Evolutionary conservation across 2,797 vertebrate genomes (phyloP).

Genomic region (Micrastur ruficollis): DNA sequence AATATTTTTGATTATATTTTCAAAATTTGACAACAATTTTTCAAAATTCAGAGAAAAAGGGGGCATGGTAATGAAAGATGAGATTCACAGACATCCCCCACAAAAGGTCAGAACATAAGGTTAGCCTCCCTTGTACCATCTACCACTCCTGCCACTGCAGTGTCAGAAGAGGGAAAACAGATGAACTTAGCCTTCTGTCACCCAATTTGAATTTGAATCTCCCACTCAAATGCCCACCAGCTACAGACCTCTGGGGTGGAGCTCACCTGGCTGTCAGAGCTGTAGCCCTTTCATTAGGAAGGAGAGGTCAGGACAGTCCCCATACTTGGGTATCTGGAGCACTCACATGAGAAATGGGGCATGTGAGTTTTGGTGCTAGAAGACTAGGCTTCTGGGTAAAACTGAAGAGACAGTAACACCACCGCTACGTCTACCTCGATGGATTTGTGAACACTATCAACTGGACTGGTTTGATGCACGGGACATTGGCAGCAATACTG

Average conservation of each 20-base stretch:
- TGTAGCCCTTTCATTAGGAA: not conserved
- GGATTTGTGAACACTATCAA: not conserved
- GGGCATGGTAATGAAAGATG: not conserved
- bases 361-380: not conserved
- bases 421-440: fast-evolving
- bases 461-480: not conserved
- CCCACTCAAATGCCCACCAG: not conserved
- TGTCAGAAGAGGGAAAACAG: not conserved
- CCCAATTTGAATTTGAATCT: not conserved
- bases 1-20: not conserved
- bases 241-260: not conserved
- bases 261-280: not conserved
- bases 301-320: not conserved
- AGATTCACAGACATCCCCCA: not conserved
- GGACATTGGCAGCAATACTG: not conserved
- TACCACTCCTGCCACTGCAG: not conserved
- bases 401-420: not conserved
- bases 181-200: not conserved
- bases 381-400: not conserved
- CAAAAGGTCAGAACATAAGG: not conserved
- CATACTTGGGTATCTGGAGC: fast-evolving
- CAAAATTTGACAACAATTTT: not conserved
- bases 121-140: not conserved
- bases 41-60: not conserved
- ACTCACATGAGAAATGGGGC: fast-evolving